Conservation (phyloP, 2,797 vertebrate genomes). For the Lagothrix lagotricha region DNA sequence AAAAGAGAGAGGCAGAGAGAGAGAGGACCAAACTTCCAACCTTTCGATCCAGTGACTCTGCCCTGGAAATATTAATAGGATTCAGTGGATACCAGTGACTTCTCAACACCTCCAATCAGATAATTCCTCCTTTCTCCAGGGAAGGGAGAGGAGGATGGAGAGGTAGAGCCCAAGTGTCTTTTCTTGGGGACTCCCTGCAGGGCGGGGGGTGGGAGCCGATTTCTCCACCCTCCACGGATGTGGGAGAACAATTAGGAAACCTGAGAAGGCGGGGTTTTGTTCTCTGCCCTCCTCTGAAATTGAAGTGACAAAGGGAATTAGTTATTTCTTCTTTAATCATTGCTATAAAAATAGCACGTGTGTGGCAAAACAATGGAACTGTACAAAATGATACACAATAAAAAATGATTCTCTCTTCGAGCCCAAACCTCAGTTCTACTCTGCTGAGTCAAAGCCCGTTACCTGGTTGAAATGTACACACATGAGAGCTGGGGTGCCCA, state of each 20-base stretch:
- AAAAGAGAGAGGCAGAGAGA: not conserved
- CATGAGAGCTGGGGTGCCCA: not conserved
- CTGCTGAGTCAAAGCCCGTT: too few relatives aligned
- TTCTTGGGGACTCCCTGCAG: not conserved
- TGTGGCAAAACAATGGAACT: not conserved
- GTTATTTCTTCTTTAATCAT: not conserved
- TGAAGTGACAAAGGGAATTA: not conserved
- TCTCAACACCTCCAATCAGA: not conserved
- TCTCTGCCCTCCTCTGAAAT: not conserved
- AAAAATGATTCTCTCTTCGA: not conserved
- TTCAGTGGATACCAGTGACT: not conserved
- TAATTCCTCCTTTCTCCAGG: not conserved
- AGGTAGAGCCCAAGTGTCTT: rapidly evolving
- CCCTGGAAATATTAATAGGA: not conserved
- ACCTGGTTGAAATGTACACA: not conserved
- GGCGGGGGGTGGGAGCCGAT: rapidly evolving
- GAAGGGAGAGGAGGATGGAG: not conserved
- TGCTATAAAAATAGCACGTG: not conserved
- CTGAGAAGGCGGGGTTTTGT: not conserved
- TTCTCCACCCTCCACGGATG: not conserved
- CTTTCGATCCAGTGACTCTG: rapidly evolving
- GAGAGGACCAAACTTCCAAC: rapidly evolving
- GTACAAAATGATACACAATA: too few relatives aligned
- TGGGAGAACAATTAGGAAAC: not conserved
- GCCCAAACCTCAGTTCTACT: not conserved